Evolutionary conservation across 2,888 invertebrate species (phyloP), one percentile per base, ranked within the genome.

Genomic region (Agrotis puta): DNA sequence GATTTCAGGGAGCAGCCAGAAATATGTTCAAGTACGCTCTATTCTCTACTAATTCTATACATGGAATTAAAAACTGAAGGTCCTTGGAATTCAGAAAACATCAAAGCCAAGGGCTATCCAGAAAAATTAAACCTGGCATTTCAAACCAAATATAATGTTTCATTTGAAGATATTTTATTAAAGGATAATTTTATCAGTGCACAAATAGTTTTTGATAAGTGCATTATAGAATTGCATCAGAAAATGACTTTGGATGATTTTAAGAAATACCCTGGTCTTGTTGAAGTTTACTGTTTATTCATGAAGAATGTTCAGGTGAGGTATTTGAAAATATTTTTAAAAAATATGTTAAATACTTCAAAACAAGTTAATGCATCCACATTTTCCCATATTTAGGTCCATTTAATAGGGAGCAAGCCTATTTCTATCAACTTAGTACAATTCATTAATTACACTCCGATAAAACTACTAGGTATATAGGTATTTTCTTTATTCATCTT

Each of bases 191-290:
- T 85, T 22, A 92, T 89, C 73, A 83, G 92, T 69, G 62, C 82
- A 11, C 94, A 95, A 86, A 85, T 88, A 48, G 83, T 95, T 50
- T 95, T 94, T 85, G 92, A 95, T 75, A 88, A 85, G 33, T 88
- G 91, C 58, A 87, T 95, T 61, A 89, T 88, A 65, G 88, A 89
- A 43, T 80, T 95, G 33, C 93, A 94, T 80, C 84, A 82, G 59
- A 94, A 91, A 84, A 81, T 95, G 67, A 92, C 91, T 70, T 65
- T 85, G 24, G 86, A 90, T 50, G 87, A 92, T 75, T 93, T 93
- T 57, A 95, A 93, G 74, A 92, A 88, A 71, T 93, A 93, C 86
- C 95, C 95, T 27, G 89, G 90, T 4, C 89, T 92, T 62, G 85
- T 94, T 76, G 92, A 93, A 82, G 92, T 92, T 0, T 95, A 94